A percentile compares a stretch with the other conserved stretches of the same genome.
These are phyloP conservation scores for Brenthis hecate DNA, from an alignment of 2,888 invertebrate species.

Conservation along the genomic window DNA sequence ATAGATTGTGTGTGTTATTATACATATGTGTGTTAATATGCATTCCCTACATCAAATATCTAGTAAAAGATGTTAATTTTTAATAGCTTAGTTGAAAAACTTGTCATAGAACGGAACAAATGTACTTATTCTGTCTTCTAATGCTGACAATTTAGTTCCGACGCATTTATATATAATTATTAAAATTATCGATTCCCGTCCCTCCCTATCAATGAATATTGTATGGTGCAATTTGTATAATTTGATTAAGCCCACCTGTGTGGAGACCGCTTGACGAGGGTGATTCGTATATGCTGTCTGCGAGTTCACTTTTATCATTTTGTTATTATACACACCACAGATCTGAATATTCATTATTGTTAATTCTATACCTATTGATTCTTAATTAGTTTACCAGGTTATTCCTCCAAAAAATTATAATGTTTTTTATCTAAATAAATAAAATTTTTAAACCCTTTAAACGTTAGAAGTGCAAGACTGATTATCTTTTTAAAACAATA, in stretches of 20 bases:
- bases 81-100: too few relatives aligned
- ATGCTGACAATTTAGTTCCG: constrained; percentile 17
- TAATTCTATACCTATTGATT: constrained; percentile 2
- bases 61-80: too few relatives aligned
- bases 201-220: constrained; percentile 76
- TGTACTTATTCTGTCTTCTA: neutral
- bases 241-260: constrained; percentile 75
- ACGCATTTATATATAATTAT: constrained; percentile 25
- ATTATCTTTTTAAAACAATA: too few relatives aligned
- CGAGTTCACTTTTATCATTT: constrained; percentile 30
- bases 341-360: constrained; percentile 15
- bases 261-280: constrained; percentile 36
- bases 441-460: too few relatives aligned
- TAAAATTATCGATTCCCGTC: constrained; percentile 39
- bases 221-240: constrained; percentile 81
- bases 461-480: too few relatives aligned
- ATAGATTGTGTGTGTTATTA: too few relatives aligned
- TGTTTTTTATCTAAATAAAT: too few relatives aligned
- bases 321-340: constrained; percentile 25
- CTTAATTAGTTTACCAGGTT: neutral
- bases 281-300: constrained; percentile 26
- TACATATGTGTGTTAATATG: too few relatives aligned
- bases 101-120: neutral
- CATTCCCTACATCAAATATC: too few relatives aligned
- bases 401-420: neutral